A percentile compares a stretch with the other conserved stretches of the same genome.
Evolutionary conservation across 2,113 vertebrate species (phyloP).

Genomic region (Forbesichthys agassizii): DNA sequence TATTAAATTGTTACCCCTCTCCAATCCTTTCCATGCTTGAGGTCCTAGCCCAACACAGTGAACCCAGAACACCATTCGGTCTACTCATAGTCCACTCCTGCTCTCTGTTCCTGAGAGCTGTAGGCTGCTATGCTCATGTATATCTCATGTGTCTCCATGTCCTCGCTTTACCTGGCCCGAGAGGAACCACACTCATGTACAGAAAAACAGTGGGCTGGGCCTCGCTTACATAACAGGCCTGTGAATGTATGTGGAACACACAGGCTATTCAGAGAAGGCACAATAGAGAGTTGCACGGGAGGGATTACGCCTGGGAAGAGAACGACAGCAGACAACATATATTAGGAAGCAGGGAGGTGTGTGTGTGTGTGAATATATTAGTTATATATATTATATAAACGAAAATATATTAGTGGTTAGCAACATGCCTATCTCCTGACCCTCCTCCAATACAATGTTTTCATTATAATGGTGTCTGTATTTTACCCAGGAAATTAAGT

Average conservation of each 20-base stretch:
- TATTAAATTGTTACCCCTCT: conserved; percentile 10
- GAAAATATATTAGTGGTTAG: no score
- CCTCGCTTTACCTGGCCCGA: conserved; percentile 71
- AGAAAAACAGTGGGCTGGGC: conserved; percentile 28
- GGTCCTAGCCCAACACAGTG: neutral
- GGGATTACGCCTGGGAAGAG: neutral
- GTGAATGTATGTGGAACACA: conserved; percentile 54
- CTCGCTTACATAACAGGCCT: conserved; percentile 66
- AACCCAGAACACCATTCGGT: neutral
- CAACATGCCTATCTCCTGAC: neutral
- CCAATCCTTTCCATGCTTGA: conserved; percentile 9
- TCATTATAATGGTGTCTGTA: neutral
- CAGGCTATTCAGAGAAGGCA: conserved; percentile 26
- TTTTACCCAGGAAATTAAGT: neutral
- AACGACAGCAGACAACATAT: neutral
- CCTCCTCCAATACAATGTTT: neutral
- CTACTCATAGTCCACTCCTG: neutral
- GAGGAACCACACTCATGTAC: conserved; percentile 56
- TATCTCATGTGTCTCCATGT: conserved; percentile 21
- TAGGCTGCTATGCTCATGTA: neutral
- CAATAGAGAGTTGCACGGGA: neutral
- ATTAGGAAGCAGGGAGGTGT: neutral
- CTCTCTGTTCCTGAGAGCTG: neutral
- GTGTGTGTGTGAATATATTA: conserved; percentile 5
- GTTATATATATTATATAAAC: no score